Base-by-base conservation (phyloP, 2,797 vertebrate species). In the Muraenolepis orangiensis region DNA sequence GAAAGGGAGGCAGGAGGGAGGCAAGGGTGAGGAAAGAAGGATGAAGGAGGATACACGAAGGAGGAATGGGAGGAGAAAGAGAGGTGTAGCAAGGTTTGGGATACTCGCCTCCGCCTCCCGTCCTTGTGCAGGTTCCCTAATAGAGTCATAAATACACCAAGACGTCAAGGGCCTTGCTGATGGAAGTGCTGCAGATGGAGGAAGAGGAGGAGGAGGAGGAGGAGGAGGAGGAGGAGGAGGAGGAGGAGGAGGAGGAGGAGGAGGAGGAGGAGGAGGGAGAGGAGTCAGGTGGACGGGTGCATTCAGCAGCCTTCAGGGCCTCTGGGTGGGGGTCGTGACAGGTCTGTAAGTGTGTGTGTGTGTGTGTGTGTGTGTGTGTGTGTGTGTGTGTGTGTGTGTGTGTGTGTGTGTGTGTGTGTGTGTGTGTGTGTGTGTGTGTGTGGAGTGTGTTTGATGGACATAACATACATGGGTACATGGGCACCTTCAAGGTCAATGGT, bases 71-170 rank as follows among this genome's bases (percentile, higher is more conserved):
- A 68, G 71, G 51, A 77, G 73, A 81, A 84, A 81, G 82, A 77
- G 74, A 30, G 46, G 75, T 31, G 51, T 46, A 70, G 72, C 78
- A 70, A 68, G 61, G 78, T 57, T 57, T 57, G 3, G 51, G 51
- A 13, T 26, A 28, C 61, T 28, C 61, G n/a, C 61, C 61, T 66
- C 23, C 61, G n/a, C 61, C 61, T 66, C 23, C 78, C 71, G 90
- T 91, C 87, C 88, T 92, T 93, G 89, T 85, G 77, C 84, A 69
- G 78, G 66, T 74, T 87, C 86, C 86, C 87, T 90, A 91, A 91
- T 92, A 85, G 87, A 90, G 82, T 86, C 89, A 89, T 93, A 93
- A 92, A 92, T 91, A 92, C 85, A 86, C 82, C 77, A 81, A 82
- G 79, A 82, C 71, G 83, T 85, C 82, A 78, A 74, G 72, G 74